Percentiles rank a stretch among this genome's conserved stretches.
These are phyloP conservation scores for Sesamia inferens DNA, from an alignment of 2,888 invertebrate genomes.

Conservation along the genomic window DNA sequence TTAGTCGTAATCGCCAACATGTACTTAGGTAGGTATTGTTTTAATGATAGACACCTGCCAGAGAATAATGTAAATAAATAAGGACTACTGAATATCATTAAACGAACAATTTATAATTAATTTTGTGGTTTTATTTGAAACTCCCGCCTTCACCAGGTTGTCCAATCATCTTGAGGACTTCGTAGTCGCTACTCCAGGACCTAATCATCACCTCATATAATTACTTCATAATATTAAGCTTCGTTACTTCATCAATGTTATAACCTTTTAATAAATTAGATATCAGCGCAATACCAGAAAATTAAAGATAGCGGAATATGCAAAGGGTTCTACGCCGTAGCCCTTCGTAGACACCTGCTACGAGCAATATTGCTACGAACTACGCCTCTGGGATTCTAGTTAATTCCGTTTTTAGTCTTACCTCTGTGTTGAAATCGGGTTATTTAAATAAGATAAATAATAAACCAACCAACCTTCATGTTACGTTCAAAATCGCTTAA, in stretches of 20 bases:
- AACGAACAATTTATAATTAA: constrained; percentile 81
- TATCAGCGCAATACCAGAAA: constrained; percentile 16
- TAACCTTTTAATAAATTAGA: constrained; percentile 10
- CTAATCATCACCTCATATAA: neutral
- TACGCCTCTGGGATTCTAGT: constrained; percentile 54
- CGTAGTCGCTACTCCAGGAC: too few relatives aligned
- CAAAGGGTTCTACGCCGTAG: constrained; percentile 65
- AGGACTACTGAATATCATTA: constrained; percentile 72
- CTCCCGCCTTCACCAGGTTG: neutral
- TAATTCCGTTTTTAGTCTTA: constrained; percentile 43
- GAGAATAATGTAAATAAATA: constrained; percentile 76
- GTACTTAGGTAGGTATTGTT: constrained; percentile 64
- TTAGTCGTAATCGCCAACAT: constrained; percentile 59
- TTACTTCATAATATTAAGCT: neutral
- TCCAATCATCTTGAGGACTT: too few relatives aligned
- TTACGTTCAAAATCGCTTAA: constrained; percentile 1
- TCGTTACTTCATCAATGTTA: neutral
- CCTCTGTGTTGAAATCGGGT: constrained; percentile 6
- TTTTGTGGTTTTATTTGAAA: constrained; percentile 64
- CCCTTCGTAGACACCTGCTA: constrained; percentile 63
- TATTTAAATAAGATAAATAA: constrained; percentile 29
- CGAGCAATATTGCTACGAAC: constrained; percentile 57
- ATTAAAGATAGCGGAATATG: constrained; percentile 49
- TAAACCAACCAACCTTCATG: neutral
- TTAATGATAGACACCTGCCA: constrained; percentile 56